Conservation (phyloP, 2,797 vertebrate genomes). For the Onychomys leucogaster region DNA sequence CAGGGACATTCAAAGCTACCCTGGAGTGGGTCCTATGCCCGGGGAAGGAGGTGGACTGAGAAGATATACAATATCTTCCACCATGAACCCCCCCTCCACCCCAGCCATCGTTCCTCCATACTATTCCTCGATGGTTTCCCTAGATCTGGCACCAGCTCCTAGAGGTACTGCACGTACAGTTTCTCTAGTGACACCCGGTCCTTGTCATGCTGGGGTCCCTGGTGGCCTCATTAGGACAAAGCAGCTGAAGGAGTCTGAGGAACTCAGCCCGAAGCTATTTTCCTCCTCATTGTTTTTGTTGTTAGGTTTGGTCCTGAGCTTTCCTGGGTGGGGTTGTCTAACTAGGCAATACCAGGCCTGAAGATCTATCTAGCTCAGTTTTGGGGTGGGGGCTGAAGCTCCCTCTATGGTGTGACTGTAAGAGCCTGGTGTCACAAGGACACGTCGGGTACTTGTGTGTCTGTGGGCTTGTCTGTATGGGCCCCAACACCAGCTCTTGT, state of each 20-base stretch:
- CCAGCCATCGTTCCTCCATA: not conserved
- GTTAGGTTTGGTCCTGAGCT: conserved; percentile 31
- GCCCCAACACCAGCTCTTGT: not conserved
- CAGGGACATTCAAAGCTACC: not conserved
- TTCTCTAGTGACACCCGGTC: not conserved
- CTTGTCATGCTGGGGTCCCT: not conserved
- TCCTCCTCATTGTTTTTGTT: conserved; percentile 21
- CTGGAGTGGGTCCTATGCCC: not conserved
- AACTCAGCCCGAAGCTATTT: not conserved
- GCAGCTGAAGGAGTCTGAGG: not conserved
- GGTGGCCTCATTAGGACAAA: conserved; percentile 61
- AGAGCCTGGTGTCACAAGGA: not conserved
- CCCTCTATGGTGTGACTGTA: not conserved
- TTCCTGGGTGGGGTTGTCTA: conserved; percentile 23
- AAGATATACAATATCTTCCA: not conserved
- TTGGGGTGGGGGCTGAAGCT: not conserved
- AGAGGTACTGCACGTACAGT: not conserved
- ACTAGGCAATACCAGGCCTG: not conserved
- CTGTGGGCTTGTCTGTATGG: not conserved
- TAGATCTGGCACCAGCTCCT: not conserved
- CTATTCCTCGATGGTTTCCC: not conserved
- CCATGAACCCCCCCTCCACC: not conserved
- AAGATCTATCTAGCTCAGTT: conserved; percentile 7
- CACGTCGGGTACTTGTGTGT: not conserved
- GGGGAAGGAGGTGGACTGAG: not conserved